Evolutionary conservation across 2,888 invertebrate genomes (phyloP).

Genomic region (Cephus spinipes): DNA sequence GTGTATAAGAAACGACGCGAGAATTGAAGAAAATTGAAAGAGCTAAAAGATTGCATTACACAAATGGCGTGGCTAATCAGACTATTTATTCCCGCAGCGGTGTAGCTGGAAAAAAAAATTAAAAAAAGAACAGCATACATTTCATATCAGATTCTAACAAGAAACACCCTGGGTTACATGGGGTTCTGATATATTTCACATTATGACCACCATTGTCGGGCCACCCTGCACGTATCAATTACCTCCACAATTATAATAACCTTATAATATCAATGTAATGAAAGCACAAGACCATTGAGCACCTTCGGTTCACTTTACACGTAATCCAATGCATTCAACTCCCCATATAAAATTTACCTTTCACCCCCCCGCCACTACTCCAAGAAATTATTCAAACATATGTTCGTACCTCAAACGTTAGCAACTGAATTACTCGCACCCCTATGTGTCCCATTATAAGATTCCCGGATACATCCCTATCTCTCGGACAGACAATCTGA

Average conservation of each 20-base stretch:
- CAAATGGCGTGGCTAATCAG: constrained; percentile 56
- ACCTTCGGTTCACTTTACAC: background rate
- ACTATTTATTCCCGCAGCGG: constrained; percentile 52
- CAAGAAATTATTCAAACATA: background rate
- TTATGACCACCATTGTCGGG: background rate
- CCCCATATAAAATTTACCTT: background rate
- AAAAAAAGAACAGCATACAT: background rate
- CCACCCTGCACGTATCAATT: constrained; percentile 43
- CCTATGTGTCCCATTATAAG: background rate
- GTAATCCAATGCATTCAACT: background rate
- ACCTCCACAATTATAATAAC: constrained; percentile 55
- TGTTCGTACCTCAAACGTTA: background rate
- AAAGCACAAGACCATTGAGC: constrained; percentile 29
- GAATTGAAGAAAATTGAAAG: constrained; percentile 6
- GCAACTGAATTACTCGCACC: background rate
- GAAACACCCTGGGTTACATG: background rate
- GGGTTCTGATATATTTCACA: background rate
- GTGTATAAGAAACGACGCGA: background rate
- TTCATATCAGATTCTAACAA: constrained; percentile 22
- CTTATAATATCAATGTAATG: constrained; percentile 41
- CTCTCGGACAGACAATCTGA: background rate
- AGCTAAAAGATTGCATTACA: constrained; percentile 52
- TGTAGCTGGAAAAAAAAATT: constrained; percentile 28
- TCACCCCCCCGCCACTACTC: background rate
- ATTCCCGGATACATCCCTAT: background rate